Conservation (phyloP, 2,113 vertebrate genomes). For the Erythrolamprus reginae region DNA sequence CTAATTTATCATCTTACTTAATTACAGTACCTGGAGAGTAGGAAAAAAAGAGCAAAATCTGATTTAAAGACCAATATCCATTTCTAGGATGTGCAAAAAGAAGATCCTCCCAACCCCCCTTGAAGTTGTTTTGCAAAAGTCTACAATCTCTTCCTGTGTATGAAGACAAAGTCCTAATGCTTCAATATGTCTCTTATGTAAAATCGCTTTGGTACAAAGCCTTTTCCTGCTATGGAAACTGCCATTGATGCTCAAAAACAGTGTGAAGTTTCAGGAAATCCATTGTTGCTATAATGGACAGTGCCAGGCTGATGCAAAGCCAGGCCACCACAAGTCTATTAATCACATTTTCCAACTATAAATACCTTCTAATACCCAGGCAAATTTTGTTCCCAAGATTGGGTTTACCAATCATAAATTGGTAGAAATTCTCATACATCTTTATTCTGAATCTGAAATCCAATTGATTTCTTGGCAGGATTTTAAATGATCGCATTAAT, state of each 20-base stretch:
- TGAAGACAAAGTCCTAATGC: background rate
- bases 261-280: background rate
- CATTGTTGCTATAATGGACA: background rate
- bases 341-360: background rate
- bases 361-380: background rate
- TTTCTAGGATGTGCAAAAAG: background rate
- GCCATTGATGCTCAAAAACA: background rate
- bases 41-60: background rate
- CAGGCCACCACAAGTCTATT: background rate
- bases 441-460: background rate
- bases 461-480: background rate
- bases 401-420: background rate
- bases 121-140: background rate
- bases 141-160: background rate
- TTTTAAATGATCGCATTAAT: background rate
- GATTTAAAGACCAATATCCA: background rate
- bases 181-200: background rate
- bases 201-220: background rate
- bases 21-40: background rate
- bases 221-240: background rate
- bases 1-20: background rate
- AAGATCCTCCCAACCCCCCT: background rate
- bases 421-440: background rate
- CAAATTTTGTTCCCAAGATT: background rate
- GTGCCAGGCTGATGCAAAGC: background rate